Base-by-base conservation (phyloP, 2,797 vertebrate species). In the Sebastes miniatus region DNA sequence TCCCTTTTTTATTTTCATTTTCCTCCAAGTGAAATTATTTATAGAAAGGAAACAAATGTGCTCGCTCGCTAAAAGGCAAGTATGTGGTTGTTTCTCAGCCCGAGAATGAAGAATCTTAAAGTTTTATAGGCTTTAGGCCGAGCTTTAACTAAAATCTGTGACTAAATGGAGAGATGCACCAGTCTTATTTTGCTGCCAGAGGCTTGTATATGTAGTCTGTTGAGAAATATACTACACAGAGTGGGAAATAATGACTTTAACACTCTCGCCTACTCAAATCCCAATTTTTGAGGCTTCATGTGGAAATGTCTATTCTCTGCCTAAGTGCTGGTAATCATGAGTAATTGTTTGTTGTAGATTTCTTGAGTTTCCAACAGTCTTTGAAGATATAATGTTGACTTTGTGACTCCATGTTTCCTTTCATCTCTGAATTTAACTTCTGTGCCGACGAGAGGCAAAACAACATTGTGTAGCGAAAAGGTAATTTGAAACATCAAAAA, bases 61-160 rank as follows among this genome's bases (percentile, higher is more conserved):
- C 68, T 81, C 2, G 31, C 22, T 68, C 18, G 67, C 73, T 73
- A 18, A 76, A 54, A 87, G 74, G 76, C 64, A 78, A 80, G 29
- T 69, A 59, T 68, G 29, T 8, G 52, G 69, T 81, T 80, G 80
- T 82, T 80, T 85, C 76, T 66, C 68, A 73, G 54, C 69, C 77
- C 63, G 61, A 80, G 83, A 89, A 88, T 84, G 50, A 83, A 81
- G 54, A 78, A 73, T 65, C 47, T 85, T 93, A 89, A 91, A 91
- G 85, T 90, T 86, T 87, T 62, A 78, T 57, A 27, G 66, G 78
- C 92, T 87, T 75, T 72, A 52, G 88, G 88, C 89, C 81, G 43
- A 89, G 85, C 85, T 92, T 92, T 90, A 81, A 87, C 88, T 83
- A 77, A 95, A 93, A 89, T 27, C 79, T 91, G 82, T 86, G 87